phyloP scores from a whole-genome alignment of 2,797 vertebrate species.

The Tiaroga cobitis region DNA sequence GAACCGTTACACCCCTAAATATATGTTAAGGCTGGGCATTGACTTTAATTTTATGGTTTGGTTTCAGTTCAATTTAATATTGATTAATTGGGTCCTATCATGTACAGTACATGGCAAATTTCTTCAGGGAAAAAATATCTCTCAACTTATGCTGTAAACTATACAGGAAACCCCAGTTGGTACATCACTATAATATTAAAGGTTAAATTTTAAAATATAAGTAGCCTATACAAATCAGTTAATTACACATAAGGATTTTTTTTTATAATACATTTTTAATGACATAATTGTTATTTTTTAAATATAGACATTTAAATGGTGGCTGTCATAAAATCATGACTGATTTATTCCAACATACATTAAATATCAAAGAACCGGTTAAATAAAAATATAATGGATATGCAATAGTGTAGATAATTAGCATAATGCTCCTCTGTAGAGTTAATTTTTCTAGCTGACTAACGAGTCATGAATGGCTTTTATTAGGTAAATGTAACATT shows the following conservation, averaged over 20 bases:
- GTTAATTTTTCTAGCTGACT: not conserved
- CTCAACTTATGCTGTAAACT: not conserved
- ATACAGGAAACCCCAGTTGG: not conserved
- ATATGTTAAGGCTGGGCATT: not conserved
- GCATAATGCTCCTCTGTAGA: too few relatives aligned
- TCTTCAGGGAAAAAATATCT: too few relatives aligned
- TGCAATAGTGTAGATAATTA: not conserved
- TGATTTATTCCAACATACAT: not conserved
- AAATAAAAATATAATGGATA: not conserved
- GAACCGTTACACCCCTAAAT: too few relatives aligned
- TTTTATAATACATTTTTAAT: not conserved
- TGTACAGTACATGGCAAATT: not conserved
- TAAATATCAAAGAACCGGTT: not conserved
- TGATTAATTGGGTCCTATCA: not conserved
- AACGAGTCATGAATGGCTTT: not conserved
- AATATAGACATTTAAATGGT: not conserved
- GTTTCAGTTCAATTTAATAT: not conserved
- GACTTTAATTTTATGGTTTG: not conserved
- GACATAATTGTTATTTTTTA: not conserved
- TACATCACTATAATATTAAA: not conserved
- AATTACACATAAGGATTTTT: not conserved
- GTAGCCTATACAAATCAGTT: too few relatives aligned
- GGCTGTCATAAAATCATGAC: not conserved
- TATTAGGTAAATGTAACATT: not conserved
- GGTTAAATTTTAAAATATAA: not conserved